Evolutionary conservation across 2,797 vertebrate genomes (phyloP).

Genomic region (Sphenodon punctatus): DNA sequence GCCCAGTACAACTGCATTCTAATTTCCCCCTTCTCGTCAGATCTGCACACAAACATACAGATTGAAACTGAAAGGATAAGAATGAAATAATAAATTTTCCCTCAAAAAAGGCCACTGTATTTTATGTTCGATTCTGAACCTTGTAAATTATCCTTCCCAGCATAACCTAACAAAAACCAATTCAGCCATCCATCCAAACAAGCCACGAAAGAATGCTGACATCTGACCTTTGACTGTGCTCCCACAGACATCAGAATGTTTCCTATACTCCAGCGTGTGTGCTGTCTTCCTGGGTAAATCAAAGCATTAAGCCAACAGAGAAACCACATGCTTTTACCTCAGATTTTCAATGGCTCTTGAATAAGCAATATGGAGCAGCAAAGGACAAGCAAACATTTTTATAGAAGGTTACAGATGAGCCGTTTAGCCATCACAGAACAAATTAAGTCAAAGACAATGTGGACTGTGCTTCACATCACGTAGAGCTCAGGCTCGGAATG

Average conservation of each 20-base stretch:
- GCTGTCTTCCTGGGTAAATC: not conserved
- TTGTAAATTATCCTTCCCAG: slow-evolving; percentile 13
- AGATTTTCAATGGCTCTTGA: slow-evolving; percentile 1
- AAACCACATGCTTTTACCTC: not conserved
- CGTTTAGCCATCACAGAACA: not conserved
- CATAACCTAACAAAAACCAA: slow-evolving; percentile 10
- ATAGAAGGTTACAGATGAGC: slow-evolving; percentile 16
- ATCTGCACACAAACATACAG: slow-evolving; percentile 4
- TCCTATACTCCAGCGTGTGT: rapidly evolving
- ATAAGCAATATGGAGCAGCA: not conserved
- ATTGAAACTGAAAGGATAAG: slow-evolving; percentile 7
- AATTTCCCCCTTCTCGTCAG: too few species aligned
- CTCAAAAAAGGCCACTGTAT: slow-evolving; percentile 24
- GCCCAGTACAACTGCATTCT: too few species aligned
- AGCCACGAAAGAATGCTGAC: rapidly evolving
- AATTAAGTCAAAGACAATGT: not conserved
- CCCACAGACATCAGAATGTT: not conserved
- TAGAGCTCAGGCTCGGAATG: not conserved
- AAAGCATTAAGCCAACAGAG: not conserved
- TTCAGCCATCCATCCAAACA: slow-evolving; percentile 4
- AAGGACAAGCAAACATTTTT: slow-evolving; percentile 22
- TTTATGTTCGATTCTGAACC: slow-evolving; percentile 5
- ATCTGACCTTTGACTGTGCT: not conserved
- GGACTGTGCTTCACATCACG: not conserved
- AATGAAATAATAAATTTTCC: slow-evolving; percentile 7